phyloP scores from a whole-genome alignment of 2,113 vertebrate genomes.

The Silurus meridionalis region DNA sequence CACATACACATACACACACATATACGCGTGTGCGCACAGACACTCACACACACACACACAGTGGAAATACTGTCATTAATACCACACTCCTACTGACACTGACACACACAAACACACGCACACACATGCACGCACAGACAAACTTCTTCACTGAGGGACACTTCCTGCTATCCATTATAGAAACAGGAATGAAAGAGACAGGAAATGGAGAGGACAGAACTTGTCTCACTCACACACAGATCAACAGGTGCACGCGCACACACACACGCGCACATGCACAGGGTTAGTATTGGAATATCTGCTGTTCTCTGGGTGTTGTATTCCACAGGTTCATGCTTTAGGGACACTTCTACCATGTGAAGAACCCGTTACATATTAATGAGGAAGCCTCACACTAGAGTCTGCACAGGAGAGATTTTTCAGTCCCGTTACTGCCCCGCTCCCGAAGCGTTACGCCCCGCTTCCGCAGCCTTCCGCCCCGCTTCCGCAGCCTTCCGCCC shows the following conservation, averaged over 20 bases:
- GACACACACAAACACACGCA: not conserved
- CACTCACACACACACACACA: not conserved
- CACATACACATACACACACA: not conserved
- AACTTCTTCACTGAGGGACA: slow-evolving; percentile 55
- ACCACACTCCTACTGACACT: not conserved
- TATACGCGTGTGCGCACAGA: too few species aligned
- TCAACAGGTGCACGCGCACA: not conserved
- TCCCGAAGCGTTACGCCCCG: too few species aligned
- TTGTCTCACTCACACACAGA: slow-evolving; percentile 40
- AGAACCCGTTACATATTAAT: not conserved
- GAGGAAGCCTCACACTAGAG: not conserved
- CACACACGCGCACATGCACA: not conserved
- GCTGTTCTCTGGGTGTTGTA: not conserved
- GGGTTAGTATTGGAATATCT: not conserved
- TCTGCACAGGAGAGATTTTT: too few species aligned
- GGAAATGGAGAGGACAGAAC: slow-evolving; percentile 62
- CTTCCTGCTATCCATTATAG: slow-evolving; percentile 75
- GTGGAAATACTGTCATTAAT: not conserved
- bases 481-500: too few species aligned
- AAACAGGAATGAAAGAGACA: slow-evolving; percentile 64
- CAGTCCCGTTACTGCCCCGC: too few species aligned
- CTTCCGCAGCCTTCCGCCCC: too few species aligned
- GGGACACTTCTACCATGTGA: not conserved
- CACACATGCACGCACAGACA: too few species aligned
- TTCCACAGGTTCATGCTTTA: not conserved